Conservation (phyloP, 2,113 vertebrate genomes). For the Atherinomorus stipes region DNA sequence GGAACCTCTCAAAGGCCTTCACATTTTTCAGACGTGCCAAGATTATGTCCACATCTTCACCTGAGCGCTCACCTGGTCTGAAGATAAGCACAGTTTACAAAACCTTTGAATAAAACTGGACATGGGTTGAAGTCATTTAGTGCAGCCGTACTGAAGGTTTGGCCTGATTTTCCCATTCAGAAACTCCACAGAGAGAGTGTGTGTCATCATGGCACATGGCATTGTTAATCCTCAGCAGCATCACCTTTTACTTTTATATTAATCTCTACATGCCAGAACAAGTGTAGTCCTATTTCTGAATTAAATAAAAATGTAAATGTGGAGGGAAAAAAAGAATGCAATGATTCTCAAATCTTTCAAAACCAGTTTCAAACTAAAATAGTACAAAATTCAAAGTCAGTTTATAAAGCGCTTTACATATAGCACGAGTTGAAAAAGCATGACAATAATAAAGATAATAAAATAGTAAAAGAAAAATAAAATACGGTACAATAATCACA, state of each 20-base stretch:
- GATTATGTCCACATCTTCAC: constrained; percentile 96
- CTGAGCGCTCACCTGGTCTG: constrained; percentile 93
- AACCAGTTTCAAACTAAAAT: no score
- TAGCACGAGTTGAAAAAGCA: no score
- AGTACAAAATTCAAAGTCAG: no score
- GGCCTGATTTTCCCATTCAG: constrained; percentile 26
- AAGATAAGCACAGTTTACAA: constrained; percentile 20
- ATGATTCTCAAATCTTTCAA: not conserved
- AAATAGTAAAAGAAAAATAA: no score
- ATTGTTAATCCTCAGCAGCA: not conserved
- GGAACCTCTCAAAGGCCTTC: constrained; percentile 96
- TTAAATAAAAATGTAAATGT: not conserved
- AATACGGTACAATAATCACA: no score
- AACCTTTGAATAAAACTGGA: constrained; percentile 1
- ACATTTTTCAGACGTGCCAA: constrained; percentile 92
- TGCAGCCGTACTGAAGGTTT: not conserved
- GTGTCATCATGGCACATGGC: constrained; percentile 1
- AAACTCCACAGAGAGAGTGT: constrained; percentile 2
- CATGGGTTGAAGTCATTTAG: not conserved
- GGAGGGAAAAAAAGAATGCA: not conserved
- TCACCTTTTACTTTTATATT: not conserved
- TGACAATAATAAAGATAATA: no score
- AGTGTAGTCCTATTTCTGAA: no score
- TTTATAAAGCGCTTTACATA: no score
- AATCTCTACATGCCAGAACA: not conserved